phyloP scores from a whole-genome alignment of 2,113 vertebrate genomes.

The Microtus montanus region DNA sequence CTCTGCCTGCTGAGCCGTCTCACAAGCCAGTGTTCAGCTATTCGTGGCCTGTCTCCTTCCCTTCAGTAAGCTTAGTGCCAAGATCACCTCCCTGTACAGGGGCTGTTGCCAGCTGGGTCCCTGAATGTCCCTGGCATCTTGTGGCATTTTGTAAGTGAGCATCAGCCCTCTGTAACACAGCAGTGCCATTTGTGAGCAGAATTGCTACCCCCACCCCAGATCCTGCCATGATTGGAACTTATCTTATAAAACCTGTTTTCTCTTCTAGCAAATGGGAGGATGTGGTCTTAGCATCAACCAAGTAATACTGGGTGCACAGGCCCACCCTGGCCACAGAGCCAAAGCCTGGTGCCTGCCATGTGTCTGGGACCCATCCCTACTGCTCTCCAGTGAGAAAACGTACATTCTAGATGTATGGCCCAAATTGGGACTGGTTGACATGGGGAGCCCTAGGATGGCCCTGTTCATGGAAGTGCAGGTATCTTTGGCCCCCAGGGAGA shows the following conservation, averaged over 20 bases:
- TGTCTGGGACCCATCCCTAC: background rate
- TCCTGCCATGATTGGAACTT: background rate
- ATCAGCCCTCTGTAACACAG: background rate
- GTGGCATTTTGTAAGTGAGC: background rate
- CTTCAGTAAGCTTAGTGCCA: background rate
- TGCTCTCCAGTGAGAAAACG: background rate
- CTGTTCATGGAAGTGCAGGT: background rate
- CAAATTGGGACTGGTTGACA: background rate
- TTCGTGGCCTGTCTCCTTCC: background rate
- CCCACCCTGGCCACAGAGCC: background rate
- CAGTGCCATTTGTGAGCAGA: background rate
- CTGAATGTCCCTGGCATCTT: background rate
- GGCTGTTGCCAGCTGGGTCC: background rate
- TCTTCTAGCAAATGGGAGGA: background rate
- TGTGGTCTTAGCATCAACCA: background rate
- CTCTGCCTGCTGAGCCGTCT: background rate
- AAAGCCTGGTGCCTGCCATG: too few relatives aligned
- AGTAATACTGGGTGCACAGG: fast-evolving
- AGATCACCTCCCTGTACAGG: background rate
- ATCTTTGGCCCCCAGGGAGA: background rate
- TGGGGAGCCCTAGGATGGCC: background rate
- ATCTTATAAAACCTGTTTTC: constrained; percentile 5
- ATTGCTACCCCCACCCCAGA: background rate
- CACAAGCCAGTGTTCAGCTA: background rate
- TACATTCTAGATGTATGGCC: background rate